Conservation (phyloP, 2,888 invertebrate species). For the Heliconius sara region DNA sequence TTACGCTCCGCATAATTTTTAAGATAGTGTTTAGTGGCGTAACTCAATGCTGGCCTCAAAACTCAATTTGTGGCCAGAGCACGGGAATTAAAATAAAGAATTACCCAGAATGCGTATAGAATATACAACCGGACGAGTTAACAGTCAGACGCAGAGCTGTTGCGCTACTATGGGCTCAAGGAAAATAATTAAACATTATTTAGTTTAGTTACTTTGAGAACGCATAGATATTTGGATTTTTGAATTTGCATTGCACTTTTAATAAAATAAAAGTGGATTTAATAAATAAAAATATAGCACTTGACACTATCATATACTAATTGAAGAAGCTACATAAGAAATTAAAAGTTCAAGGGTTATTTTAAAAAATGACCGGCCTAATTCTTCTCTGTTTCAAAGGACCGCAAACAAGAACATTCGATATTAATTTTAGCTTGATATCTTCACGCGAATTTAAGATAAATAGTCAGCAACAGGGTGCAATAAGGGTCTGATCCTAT, state of each 20-base stretch:
- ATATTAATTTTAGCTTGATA: no score
- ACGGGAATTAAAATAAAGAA: neutral
- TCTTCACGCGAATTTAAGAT: no score
- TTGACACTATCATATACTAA: neutral
- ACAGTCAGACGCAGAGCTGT: neutral
- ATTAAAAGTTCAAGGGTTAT: neutral
- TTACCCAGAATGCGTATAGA: neutral
- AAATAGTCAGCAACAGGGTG: no score
- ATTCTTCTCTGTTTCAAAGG: no score
- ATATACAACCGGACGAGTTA: neutral
- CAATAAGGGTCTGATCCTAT: no score
- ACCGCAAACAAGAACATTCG: no score
- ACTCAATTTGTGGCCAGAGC: no score
- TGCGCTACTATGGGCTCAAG: neutral
- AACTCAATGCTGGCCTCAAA: no score
- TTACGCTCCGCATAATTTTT: neutral
- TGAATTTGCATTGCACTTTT: no score
- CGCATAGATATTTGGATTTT: neutral
- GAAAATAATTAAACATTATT: neutral
- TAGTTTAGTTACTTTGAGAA: no score
- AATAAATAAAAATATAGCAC: no score
- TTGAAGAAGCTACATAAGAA: neutral
- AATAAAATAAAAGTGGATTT: neutral
- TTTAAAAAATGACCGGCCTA: no score
- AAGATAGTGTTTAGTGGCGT: neutral